phyloP scores from a whole-genome alignment of 2,113 vertebrate species.

The Natator depressus region DNA sequence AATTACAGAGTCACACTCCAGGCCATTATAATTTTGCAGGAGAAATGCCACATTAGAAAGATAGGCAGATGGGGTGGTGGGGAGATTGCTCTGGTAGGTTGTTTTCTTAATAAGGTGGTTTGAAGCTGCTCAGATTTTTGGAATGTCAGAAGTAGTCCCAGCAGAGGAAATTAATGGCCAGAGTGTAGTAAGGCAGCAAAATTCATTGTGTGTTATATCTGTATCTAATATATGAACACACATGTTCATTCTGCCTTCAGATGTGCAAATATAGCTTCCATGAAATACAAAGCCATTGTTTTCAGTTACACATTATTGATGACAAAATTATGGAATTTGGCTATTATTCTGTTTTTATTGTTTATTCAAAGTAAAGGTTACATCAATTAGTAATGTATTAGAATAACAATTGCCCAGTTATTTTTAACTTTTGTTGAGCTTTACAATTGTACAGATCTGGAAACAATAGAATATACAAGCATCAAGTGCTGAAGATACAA shows the following conservation, averaged over 20 bases:
- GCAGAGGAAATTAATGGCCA: background rate
- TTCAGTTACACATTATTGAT: background rate
- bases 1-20: background rate
- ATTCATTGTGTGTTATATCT: background rate
- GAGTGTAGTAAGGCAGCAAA: background rate
- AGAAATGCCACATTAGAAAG: background rate
- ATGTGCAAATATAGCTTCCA: background rate
- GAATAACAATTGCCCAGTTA: background rate
- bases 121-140: background rate
- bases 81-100: background rate
- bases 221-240: background rate
- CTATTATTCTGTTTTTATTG: background rate
- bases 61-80: background rate
- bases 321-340: background rate
- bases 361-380: background rate
- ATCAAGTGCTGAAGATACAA: background rate
- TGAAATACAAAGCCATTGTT: background rate
- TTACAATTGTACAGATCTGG: background rate
- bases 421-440: background rate
- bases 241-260: background rate
- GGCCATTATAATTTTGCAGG: background rate
- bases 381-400: background rate
- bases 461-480: background rate
- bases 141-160: background rate
- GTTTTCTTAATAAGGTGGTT: background rate